Evolutionary conservation across 1,140 invertebrate species (phyloP).

Genomic region (Drosophila fuyamai): DNA sequence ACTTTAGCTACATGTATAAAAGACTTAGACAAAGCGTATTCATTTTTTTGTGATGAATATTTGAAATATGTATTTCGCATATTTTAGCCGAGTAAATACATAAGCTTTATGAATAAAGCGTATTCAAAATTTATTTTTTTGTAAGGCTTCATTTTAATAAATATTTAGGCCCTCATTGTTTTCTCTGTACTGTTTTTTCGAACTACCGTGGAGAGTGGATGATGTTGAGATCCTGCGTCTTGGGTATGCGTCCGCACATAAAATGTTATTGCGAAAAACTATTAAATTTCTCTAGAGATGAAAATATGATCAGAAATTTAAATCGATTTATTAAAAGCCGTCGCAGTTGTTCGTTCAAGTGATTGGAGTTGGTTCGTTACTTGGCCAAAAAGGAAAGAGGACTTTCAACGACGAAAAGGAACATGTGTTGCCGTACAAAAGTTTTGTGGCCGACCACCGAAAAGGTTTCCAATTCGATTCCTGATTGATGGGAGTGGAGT

Average conservation of each 20-base stretch:
- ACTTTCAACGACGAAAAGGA: slow-evolving; percentile 21
- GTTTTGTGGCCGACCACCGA: slow-evolving; percentile 40
- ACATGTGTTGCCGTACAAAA: slow-evolving; percentile 74
- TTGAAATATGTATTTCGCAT: too few species aligned
- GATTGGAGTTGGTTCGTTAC: slow-evolving; percentile 27
- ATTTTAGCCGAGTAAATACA: too few species aligned
- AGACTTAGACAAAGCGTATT: too few species aligned
- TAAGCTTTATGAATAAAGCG: too few species aligned
- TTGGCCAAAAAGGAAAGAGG: slow-evolving; percentile 5
- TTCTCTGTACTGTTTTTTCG: slow-evolving; percentile 2
- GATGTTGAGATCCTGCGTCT: slow-evolving; percentile 31
- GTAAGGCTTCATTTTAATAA: too few species aligned
- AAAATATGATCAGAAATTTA: slow-evolving; percentile 82
- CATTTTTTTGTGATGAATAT: too few species aligned
- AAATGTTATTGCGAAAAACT: slow-evolving; percentile 81
- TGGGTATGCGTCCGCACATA: slow-evolving; percentile 54
- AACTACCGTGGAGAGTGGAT: slow-evolving; percentile 9
- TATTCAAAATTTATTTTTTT: too few species aligned
- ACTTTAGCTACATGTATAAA: too few species aligned
- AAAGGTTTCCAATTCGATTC: slow-evolving; percentile 41
- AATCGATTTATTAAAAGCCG: slow-evolving; percentile 83
- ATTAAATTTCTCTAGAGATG: slow-evolving; percentile 84
- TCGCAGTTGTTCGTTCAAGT: slow-evolving; percentile 52
- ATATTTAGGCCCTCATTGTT: too few species aligned
- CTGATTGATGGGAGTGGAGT: slow-evolving; percentile 18